phyloP scores from a whole-genome alignment of 1,140 invertebrate species.

The Danaus melanippus region DNA sequence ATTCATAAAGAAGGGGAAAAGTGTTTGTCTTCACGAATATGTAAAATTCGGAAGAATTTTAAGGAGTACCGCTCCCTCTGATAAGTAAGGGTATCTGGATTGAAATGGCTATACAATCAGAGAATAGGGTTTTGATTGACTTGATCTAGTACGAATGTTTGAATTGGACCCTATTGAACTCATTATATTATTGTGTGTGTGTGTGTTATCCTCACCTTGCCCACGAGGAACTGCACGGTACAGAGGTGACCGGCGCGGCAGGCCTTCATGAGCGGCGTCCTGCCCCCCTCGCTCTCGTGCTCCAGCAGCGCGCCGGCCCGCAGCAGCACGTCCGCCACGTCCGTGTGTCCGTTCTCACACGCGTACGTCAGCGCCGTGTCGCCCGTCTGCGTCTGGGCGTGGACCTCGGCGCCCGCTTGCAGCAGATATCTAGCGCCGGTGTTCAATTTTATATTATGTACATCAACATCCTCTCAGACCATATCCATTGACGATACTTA shows the following conservation, averaged over 20 bases:
- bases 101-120: no score
- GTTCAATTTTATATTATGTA: conserved; percentile 4
- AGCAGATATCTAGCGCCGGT: conserved; percentile 79
- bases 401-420: conserved; percentile 89
- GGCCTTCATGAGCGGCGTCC: conserved; percentile 99
- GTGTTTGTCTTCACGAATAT: no score
- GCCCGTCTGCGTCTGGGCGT: conserved; percentile 93
- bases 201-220: conserved; percentile 71
- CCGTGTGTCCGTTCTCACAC: conserved; percentile 96
- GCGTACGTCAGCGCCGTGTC: conserved; percentile 99
- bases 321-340: conserved; percentile 91
- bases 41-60: no score
- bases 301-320: conserved; percentile 93
- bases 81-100: no score
- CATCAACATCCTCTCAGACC: background rate
- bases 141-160: no score
- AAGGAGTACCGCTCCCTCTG: no score
- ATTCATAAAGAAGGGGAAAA: no score
- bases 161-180: no score
- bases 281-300: conserved; percentile 93
- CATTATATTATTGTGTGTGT: no score
- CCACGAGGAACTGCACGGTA: conserved; percentile 96
- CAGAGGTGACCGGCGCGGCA: conserved; percentile 98
- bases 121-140: no score
- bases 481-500: background rate